Evolutionary conservation across 1,140 invertebrate genomes (phyloP).

Genomic region (Ooceraea biroi): DNA sequence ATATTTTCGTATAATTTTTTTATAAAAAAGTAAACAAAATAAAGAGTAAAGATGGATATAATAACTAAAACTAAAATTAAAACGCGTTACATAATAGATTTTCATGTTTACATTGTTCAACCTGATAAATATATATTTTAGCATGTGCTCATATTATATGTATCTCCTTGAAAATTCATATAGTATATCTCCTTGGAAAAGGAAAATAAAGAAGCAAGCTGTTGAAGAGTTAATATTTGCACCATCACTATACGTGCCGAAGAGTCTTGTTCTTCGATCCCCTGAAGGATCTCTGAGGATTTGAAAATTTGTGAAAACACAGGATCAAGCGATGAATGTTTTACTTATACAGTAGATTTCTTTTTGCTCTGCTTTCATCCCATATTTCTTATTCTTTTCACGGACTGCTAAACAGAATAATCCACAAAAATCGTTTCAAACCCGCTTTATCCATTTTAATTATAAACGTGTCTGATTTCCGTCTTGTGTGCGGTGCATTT

Average conservation of each 20-base stretch:
- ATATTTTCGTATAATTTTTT: background rate
- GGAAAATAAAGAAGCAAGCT: background rate
- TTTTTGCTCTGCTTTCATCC: conserved; percentile 7
- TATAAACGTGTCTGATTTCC: background rate
- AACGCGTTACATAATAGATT: too few species aligned
- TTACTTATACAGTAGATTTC: conserved; percentile 22
- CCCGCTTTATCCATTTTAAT: background rate
- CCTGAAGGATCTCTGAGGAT: background rate
- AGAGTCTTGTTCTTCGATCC: conserved; percentile 3
- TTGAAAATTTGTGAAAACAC: conserved; percentile 25
- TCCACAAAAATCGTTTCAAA: background rate
- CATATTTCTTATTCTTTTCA: background rate
- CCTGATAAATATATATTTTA: conserved; percentile 1
- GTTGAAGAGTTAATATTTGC: conserved; percentile 29
- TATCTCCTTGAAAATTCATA: too few species aligned
- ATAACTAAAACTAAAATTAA: too few species aligned
- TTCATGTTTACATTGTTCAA: background rate
- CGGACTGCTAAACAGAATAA: background rate
- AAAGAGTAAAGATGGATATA: too few species aligned
- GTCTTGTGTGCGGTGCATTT: too few species aligned
- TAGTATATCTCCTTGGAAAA: background rate
- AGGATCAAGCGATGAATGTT: conserved; percentile 16
- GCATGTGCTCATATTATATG: background rate
- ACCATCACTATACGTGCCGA: background rate
- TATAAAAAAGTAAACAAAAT: too few species aligned